phyloP scores from a whole-genome alignment of 1,140 invertebrate genomes.

The Drosophila sp. region DNA sequence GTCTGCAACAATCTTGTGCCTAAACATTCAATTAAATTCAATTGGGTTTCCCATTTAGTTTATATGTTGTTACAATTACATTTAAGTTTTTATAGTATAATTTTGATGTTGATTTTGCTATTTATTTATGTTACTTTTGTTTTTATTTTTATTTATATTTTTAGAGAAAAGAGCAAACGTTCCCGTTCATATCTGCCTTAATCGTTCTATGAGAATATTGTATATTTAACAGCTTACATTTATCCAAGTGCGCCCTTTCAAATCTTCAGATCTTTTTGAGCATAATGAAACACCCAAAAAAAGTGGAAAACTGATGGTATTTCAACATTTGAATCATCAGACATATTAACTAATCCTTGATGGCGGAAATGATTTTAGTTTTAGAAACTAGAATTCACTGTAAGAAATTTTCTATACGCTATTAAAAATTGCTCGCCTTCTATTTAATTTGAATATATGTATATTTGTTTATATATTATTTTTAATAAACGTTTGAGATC shows the following conservation, averaged over 20 bases:
- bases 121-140: slow-evolving; percentile 1
- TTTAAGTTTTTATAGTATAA: slow-evolving; percentile 27
- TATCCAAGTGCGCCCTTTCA: slow-evolving; percentile 19
- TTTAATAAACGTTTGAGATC: slow-evolving; percentile 28
- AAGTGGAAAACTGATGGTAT: slow-evolving; percentile 1
- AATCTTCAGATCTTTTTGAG: slow-evolving; percentile 11
- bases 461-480: slow-evolving; percentile 1
- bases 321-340: neutral
- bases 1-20: slow-evolving; percentile 64
- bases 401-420: slow-evolving; percentile 7
- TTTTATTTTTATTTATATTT: slow-evolving; percentile 4
- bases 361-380: too few species aligned
- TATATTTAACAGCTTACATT: slow-evolving; percentile 49
- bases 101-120: slow-evolving; percentile 16
- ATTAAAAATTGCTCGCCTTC: slow-evolving; percentile 21
- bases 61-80: slow-evolving; percentile 21
- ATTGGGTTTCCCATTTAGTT: slow-evolving; percentile 33
- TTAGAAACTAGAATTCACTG: too few species aligned
- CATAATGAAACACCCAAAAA: slow-evolving; percentile 21
- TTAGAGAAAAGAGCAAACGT: slow-evolving; percentile 5
- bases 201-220: slow-evolving; percentile 36
- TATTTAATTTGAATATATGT: slow-evolving; percentile 3
- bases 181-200: slow-evolving; percentile 1
- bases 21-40: slow-evolving; percentile 78
- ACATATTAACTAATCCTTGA: neutral